A percentile compares a stretch with the other conserved stretches of the same genome.
These are phyloP conservation scores for Callyntrura guangdongensis DNA, from an alignment of 2,888 invertebrate species.

Conservation along the genomic window DNA sequence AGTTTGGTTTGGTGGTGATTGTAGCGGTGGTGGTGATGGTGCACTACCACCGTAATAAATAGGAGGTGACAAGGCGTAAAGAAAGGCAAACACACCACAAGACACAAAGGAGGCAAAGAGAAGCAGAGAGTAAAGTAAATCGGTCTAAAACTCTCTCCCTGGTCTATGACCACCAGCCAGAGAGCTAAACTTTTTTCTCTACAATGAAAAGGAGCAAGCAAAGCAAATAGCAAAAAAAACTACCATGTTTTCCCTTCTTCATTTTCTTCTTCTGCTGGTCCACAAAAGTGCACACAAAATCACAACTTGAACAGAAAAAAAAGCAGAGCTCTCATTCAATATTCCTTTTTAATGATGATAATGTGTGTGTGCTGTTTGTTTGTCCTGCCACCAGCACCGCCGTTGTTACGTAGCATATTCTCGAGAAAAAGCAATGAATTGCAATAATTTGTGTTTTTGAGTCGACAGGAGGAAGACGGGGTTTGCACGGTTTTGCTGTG, in stretches of 20 bases:
- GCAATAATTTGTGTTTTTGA: slow-evolving; percentile 26
- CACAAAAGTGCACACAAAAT: slow-evolving; percentile 22
- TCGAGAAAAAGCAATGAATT: slow-evolving; percentile 9
- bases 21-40: background rate
- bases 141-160: background rate
- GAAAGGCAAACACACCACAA: slow-evolving; percentile 54
- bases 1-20: slow-evolving; percentile 9
- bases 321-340: background rate
- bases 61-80: slow-evolving; percentile 72
- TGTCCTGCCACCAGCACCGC: background rate
- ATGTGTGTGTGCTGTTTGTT: slow-evolving; percentile 31
- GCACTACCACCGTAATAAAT: slow-evolving; percentile 55
- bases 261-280: slow-evolving; percentile 11
- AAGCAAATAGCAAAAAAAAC: slow-evolving; percentile 30
- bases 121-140: background rate
- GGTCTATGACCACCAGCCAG: background rate
- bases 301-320: background rate
- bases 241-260: slow-evolving; percentile 27
- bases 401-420: background rate
- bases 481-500: slow-evolving; percentile 41
- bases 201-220: background rate
- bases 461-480: background rate
- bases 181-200: slow-evolving; percentile 16
- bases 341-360: background rate
- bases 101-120: slow-evolving; percentile 8